phyloP scores from a whole-genome alignment of 2,888 invertebrate genomes.

The Torymus aiolomorphi region DNA sequence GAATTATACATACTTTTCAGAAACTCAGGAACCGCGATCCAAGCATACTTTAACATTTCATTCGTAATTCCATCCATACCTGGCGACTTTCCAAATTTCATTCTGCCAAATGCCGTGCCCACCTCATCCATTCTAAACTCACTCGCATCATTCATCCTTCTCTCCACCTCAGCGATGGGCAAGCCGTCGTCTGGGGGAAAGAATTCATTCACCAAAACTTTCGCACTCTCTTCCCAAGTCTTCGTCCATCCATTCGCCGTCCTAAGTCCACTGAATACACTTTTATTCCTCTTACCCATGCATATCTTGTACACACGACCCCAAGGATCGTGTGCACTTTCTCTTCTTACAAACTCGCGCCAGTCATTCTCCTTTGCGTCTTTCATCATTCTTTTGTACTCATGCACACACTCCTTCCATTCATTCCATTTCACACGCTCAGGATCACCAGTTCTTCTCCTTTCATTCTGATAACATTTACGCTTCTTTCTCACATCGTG shows the following conservation, averaged over 20 bases:
- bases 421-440: not conserved
- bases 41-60: not conserved
- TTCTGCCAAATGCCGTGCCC: not conserved
- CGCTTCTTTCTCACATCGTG: not conserved
- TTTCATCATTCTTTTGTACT: not conserved
- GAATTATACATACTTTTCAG: conserved; percentile 16
- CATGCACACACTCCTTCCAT: not conserved
- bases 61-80: conserved; percentile 7
- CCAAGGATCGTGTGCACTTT: not conserved
- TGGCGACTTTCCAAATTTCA: not conserved
- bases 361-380: not conserved
- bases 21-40: not conserved
- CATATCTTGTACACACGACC: conserved; percentile 11
- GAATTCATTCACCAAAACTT: no score
- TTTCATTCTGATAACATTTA: no score
- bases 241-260: no score
- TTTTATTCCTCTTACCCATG: not conserved
- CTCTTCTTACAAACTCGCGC: not conserved
- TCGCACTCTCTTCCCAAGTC: no score
- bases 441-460: no score
- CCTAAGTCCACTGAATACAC: no score
- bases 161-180: no score
- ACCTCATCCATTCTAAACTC: no score
- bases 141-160: no score
- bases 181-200: no score